These are phyloP conservation scores for Caenorhabditis remanei DNA, from an alignment of 1,140 invertebrate genomes.

Conservation along the genomic window DNA sequence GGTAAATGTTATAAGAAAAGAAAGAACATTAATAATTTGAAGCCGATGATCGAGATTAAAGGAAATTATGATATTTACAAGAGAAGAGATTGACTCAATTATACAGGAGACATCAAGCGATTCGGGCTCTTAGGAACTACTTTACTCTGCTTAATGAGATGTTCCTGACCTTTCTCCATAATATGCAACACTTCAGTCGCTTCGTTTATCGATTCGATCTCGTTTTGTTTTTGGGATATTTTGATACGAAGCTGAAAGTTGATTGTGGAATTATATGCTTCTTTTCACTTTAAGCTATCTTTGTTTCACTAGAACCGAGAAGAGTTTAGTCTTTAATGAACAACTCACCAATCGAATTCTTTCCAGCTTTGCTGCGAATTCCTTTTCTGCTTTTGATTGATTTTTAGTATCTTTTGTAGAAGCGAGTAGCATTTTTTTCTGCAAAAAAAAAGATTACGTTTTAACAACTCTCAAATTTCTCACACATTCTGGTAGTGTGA, in stretches of 20 bases:
- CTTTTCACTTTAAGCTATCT: neutral
- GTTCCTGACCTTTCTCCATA: slow-evolving; percentile 17
- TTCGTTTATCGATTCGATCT: neutral
- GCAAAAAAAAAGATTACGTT: neutral
- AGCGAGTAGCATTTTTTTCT: slow-evolving; percentile 22
- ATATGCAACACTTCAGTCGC: slow-evolving; percentile 7
- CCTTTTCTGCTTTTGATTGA: slow-evolving; percentile 5
- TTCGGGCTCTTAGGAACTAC: neutral
- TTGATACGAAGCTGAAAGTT: slow-evolving; percentile 23
- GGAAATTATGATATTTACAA: neutral
- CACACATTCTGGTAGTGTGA: slow-evolving; percentile 35
- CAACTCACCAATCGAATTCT: slow-evolving; percentile 15
- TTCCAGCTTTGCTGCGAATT: slow-evolving; percentile 1
- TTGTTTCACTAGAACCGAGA: neutral
- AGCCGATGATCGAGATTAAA: neutral
- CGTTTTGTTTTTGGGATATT: neutral
- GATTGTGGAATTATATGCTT: too few species aligned
- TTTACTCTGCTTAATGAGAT: neutral
- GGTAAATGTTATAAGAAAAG: neutral
- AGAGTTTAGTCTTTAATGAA: neutral
- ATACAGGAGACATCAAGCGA: slow-evolving; percentile 18
- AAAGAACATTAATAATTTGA: neutral
- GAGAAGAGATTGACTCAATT: neutral
- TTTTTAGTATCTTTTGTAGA: neutral
- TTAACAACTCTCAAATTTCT: neutral